Evolutionary conservation across 2,888 invertebrate genomes (phyloP), one percentile per base, ranked within the genome.

Genomic region (Crossocerus cetratus): DNA sequence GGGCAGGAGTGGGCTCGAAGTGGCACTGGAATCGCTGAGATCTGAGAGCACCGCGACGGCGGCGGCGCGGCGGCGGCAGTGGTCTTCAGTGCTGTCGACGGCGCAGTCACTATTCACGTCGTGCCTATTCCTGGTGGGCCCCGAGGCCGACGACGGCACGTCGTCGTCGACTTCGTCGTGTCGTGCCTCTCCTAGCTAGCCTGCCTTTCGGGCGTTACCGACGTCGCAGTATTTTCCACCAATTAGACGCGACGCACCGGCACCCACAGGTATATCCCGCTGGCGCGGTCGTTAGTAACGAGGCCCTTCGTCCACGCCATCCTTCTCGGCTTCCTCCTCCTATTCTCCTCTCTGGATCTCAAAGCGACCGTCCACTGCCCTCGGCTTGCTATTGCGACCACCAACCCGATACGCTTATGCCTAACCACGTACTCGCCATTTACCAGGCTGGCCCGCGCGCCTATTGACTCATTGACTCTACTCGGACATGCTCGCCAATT

Each of bases 221-320:
- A 82, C 80, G 76, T 65, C 73, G 78, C 74, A 80, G 82, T 86
- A 87, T 86, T 87, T 87, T 86, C 85, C 84, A 83, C 80, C 86
- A 85, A 87, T 87, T 87, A 86, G 84, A 85, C 81, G 72, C 69
- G 78, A 80, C 77, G 76, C 74, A 75, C 73, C 69, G 77, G 69
- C 49, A 49, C 78, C 74, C 83, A 82, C 82, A 82, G 78, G 80
- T 82, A 82, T 82, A 80, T 82, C 76, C 80, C 77, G 75, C 69
- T 69, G 69, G 64, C 69, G 20, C 45, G 78, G 69, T 81, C 81
- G 76, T 82, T 81, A 80, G 82, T 80, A 81, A 78, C 77, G 71
- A 72, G 53, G 62, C 73, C 63, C 74, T 68, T 81, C 69, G 69
- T 45, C 65, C 53, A 55, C 64, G 60, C 45, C 49, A 58, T 66